Evolutionary conservation across 2,113 vertebrate species (phyloP).

Genomic region (Corydoras maculifer): DNA sequence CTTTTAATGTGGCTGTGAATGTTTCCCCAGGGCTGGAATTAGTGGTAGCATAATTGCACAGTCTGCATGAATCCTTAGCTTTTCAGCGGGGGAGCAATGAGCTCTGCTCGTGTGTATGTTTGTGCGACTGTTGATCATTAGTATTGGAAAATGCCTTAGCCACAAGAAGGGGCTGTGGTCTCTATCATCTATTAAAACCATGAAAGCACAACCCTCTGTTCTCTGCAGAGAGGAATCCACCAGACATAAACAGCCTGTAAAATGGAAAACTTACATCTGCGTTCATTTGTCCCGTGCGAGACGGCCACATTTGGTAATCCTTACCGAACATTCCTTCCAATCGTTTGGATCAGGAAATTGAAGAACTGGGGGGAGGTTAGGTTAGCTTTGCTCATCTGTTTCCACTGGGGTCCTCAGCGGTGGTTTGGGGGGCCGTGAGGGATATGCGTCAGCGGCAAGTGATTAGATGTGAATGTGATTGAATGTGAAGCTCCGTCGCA

Average conservation of each 20-base stretch:
- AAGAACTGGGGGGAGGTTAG: conserved; percentile 14
- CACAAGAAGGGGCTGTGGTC: conserved; percentile 65
- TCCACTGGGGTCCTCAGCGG: background rate
- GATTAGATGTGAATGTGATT: conserved; percentile 25
- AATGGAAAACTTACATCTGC: conserved; percentile 71
- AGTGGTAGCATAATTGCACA: conserved; percentile 66
- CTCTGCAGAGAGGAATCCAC: conserved; percentile 63
- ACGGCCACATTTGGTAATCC: conserved; percentile 64
- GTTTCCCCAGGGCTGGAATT: conserved; percentile 65
- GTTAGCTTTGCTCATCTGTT: conserved; percentile 54
- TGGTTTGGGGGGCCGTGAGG: conserved; percentile 38
- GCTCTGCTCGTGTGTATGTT: conserved; percentile 29
- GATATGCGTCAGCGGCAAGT: conserved; percentile 42
- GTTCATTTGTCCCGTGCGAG: conserved; percentile 63
- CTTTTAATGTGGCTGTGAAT: conserved; percentile 64
- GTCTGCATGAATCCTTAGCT: conserved; percentile 53
- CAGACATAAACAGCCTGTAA: conserved; percentile 73
- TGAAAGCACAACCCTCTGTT: conserved; percentile 62
- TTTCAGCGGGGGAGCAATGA: conserved; percentile 52
- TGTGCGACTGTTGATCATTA: conserved; percentile 63
- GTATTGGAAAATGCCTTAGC: conserved; percentile 65
- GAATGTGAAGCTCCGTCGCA: conserved; percentile 9
- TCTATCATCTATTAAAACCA: conserved; percentile 62
- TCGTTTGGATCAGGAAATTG: conserved; percentile 52
- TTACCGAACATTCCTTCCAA: conserved; percentile 62